Evolutionary conservation across 2,113 vertebrate species (phyloP).

Genomic region (Isichthys henryi): DNA sequence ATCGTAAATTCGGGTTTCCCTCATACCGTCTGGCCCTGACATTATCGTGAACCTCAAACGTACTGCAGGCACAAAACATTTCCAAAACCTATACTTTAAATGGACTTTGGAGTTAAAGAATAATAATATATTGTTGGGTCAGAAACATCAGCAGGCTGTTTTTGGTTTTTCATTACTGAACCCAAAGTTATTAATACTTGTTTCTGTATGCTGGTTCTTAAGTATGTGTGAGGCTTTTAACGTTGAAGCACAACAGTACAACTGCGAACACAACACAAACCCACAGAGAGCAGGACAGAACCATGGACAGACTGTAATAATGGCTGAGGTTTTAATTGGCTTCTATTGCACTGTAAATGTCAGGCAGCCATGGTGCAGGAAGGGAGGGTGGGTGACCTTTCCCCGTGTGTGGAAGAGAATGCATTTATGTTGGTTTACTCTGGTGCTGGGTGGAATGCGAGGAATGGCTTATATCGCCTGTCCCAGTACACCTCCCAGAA

Average conservation of each 20-base stretch:
- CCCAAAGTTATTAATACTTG: neutral
- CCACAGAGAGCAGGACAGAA: neutral
- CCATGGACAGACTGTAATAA: neutral
- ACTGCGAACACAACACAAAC: neutral
- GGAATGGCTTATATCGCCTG: conserved; percentile 62
- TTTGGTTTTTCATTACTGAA: neutral
- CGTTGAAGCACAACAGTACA: neutral
- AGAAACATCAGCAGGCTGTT: neutral
- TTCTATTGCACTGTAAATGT: neutral
- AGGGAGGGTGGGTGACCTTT: neutral
- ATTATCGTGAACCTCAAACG: neutral
- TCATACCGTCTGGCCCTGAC: neutral
- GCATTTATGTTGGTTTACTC: conserved; percentile 37
- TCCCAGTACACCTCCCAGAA: conserved; percentile 41
- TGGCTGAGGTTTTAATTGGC: neutral
- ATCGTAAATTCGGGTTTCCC: neutral
- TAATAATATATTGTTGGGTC: neutral
- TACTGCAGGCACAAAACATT: neutral
- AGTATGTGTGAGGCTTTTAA: neutral
- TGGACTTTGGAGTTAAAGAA: neutral
- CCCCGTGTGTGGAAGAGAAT: neutral
- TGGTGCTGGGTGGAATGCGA: conserved; percentile 51
- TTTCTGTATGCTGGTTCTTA: neutral
- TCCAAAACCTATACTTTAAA: neutral
- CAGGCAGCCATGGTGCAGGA: neutral